phyloP scores from a whole-genome alignment of 2,797 vertebrate genomes.

The Euthynnus affinis region DNA sequence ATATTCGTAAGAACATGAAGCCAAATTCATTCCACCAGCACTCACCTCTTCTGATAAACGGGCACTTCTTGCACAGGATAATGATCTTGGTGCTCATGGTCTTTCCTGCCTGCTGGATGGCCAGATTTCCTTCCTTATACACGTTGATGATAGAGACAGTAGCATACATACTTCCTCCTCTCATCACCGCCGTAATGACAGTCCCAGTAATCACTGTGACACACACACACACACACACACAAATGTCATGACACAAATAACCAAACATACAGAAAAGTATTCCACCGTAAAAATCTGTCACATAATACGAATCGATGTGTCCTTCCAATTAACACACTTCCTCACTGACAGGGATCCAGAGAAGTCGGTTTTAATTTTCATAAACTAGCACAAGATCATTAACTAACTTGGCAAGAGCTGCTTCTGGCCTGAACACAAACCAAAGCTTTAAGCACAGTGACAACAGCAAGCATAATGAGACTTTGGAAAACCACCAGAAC shows the following conservation, averaged over 20 bases:
- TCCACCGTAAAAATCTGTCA: not conserved
- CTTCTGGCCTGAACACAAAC: not conserved
- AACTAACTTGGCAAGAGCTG: not conserved
- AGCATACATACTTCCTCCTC: constrained; percentile 91
- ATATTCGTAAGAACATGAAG: not conserved
- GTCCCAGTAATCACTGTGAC: constrained; percentile 92
- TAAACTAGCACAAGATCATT: not conserved
- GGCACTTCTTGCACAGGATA: constrained; percentile 96
- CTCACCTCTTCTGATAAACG: constrained; percentile 95
- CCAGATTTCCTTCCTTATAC: constrained; percentile 94
- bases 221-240: constrained; percentile 32
- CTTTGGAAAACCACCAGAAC: not conserved
- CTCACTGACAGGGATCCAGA: not conserved
- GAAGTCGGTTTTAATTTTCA: not conserved
- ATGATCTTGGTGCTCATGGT: constrained; percentile 95
- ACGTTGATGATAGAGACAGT: constrained; percentile 96
- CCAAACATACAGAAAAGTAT: not conserved
- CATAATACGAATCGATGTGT: not conserved
- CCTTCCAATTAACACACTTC: not conserved
- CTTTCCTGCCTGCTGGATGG: constrained; percentile 97
- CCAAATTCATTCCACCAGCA: constrained; percentile 15
- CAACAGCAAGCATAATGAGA: not conserved
- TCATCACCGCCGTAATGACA: constrained; percentile 88
- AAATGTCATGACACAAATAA: not conserved
- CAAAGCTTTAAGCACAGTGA: not conserved